These are phyloP conservation scores for Aphidius colemani DNA, from an alignment of 2,888 invertebrate species.

Conservation along the genomic window DNA sequence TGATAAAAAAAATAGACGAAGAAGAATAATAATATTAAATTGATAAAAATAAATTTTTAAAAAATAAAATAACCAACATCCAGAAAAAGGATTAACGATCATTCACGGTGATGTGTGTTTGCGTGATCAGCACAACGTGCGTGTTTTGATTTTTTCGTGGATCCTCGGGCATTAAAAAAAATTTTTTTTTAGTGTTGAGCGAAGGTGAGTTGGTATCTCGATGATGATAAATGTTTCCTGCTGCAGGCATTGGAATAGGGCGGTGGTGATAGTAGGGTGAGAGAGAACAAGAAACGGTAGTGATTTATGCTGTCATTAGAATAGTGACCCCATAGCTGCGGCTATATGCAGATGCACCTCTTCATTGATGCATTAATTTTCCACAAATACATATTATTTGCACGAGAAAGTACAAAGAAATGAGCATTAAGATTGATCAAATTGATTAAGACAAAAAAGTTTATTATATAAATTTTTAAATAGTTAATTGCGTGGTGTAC, in stretches of 20 bases:
- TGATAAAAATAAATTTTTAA: slow-evolving; percentile 3
- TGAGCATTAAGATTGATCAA: too few species aligned
- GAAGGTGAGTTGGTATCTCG: slow-evolving; percentile 39
- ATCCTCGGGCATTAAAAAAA: slow-evolving; percentile 2
- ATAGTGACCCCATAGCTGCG: slow-evolving; percentile 42
- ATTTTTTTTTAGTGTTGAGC: slow-evolving; percentile 15
- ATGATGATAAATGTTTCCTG: slow-evolving; percentile 52
- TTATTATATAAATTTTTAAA: too few species aligned
- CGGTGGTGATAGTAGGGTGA: too few species aligned
- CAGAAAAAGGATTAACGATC: slow-evolving; percentile 22
- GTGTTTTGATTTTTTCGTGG: slow-evolving; percentile 31
- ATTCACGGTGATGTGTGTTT: slow-evolving; percentile 15
- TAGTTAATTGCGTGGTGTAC: too few species aligned
- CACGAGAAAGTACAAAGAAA: too few species aligned
- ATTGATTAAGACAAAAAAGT: too few species aligned
- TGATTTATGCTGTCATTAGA: slow-evolving; percentile 54
- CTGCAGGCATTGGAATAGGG: slow-evolving; percentile 28
- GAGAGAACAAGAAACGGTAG: slow-evolving; percentile 22
- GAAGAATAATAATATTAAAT: slow-evolving; percentile 3
- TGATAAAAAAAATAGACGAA: slow-evolving; percentile 9
- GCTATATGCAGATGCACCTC: slow-evolving; percentile 41
- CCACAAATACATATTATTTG: too few species aligned
- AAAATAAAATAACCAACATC: neutral
- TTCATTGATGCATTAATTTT: slow-evolving; percentile 18
- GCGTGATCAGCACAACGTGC: slow-evolving; percentile 20